Conservation (phyloP, 2,888 invertebrate species). For the Acanthosoma haemorrhoidale region DNA sequence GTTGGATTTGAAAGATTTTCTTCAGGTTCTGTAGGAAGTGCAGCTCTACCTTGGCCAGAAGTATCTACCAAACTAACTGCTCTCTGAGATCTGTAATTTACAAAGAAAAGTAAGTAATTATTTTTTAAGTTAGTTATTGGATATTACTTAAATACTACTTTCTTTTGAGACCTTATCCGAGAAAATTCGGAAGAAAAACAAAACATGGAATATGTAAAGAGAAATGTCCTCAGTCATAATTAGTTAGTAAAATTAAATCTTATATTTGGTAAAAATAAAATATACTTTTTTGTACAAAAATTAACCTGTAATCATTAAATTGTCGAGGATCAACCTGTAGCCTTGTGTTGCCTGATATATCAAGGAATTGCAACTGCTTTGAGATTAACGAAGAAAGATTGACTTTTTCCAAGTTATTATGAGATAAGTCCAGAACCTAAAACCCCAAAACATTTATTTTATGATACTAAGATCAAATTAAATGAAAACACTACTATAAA, state of each 20-base stretch:
- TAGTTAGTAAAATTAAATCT: no score
- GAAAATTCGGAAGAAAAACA: no score
- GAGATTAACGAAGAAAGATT: constrained; percentile 71
- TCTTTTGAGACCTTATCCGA: no score
- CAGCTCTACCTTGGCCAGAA: constrained; percentile 68
- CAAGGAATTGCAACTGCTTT: constrained; percentile 75
- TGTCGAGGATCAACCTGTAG: constrained; percentile 78
- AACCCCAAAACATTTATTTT: no score
- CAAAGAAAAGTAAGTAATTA: background rate
- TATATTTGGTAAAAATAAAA: background rate
- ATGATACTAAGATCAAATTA: no score
- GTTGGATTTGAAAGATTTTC: constrained; percentile 51
- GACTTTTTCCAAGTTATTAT: constrained; percentile 75
- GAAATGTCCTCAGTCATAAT: no score
- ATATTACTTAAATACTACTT: background rate
- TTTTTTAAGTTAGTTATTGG: background rate
- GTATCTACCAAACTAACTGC: constrained; percentile 80
- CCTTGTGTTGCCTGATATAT: constrained; percentile 76
- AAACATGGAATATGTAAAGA: no score
- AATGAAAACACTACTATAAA: no score
- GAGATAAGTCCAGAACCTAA: constrained; percentile 70
- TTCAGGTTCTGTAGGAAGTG: constrained; percentile 53
- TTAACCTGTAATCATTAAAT: constrained; percentile 66
- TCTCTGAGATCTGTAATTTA: constrained; percentile 45
- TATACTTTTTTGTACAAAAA: background rate